Evolutionary conservation across 1,140 invertebrate species (phyloP).

Genomic region (Triops cancriformis): DNA sequence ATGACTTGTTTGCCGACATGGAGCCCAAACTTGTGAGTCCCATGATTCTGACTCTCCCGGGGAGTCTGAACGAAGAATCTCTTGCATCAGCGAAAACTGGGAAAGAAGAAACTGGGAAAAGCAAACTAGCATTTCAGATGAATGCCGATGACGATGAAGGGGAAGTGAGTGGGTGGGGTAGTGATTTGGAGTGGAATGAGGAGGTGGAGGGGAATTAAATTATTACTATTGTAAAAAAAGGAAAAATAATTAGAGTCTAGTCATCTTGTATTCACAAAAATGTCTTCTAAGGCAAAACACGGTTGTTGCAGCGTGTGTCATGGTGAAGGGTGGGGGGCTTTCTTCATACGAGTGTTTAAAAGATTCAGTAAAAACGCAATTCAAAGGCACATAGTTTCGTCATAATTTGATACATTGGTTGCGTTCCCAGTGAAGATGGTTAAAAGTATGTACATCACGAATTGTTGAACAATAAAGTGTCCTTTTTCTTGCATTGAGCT

Average conservation of each 20-base stretch:
- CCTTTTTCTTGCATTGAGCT: neutral
- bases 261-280: neutral
- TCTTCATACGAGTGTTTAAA: neutral
- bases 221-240: neutral
- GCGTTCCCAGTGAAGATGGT: neutral
- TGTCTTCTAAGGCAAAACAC: neutral
- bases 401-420: neutral
- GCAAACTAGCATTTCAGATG: neutral
- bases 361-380: neutral
- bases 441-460: neutral
- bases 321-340: neutral
- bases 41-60: neutral
- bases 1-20: constrained; percentile 76
- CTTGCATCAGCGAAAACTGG: neutral
- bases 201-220: neutral
- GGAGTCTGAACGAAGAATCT: neutral
- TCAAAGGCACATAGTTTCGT: neutral
- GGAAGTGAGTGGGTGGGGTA: neutral
- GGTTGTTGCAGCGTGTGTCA: too few relatives aligned
- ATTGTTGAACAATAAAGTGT: neutral
- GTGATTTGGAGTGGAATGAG: neutral
- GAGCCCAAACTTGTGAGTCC: constrained; percentile 44
- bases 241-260: neutral
- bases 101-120: neutral
- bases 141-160: neutral